Evolutionary conservation across 1,140 invertebrate species (phyloP).

Genomic region (Hycleus cichorii): DNA sequence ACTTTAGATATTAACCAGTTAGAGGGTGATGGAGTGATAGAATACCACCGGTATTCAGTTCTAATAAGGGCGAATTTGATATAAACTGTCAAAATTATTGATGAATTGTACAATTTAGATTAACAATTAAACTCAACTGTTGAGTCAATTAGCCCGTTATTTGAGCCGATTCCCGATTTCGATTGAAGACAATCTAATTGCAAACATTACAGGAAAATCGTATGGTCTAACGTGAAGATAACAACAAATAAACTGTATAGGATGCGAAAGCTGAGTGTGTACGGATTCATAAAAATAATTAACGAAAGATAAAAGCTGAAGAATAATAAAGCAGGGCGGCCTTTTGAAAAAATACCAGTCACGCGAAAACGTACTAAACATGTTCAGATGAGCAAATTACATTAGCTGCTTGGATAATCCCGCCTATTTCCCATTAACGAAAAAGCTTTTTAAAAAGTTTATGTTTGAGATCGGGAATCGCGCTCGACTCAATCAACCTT

Average conservation of each 20-base stretch:
- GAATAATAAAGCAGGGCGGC: slow-evolving; percentile 33
- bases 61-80: too few relatives aligned
- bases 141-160: too few relatives aligned
- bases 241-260: too few relatives aligned
- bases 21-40: too few relatives aligned
- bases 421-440: slow-evolving; percentile 38
- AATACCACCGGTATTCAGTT: too few relatives aligned
- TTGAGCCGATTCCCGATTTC: too few relatives aligned
- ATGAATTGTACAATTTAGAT: too few relatives aligned
- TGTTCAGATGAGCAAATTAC: slow-evolving; percentile 40
- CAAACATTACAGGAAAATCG: too few relatives aligned
- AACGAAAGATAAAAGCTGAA: slow-evolving; percentile 33
- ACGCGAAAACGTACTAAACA: slow-evolving; percentile 39
- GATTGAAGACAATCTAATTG: too few relatives aligned
- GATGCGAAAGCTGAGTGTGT: not conserved
- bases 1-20: slow-evolving; percentile 19
- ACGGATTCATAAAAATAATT: slow-evolving; percentile 38
- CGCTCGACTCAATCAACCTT: slow-evolving; percentile 19
- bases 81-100: too few relatives aligned
- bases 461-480: slow-evolving; percentile 24
- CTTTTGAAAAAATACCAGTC: slow-evolving; percentile 36
- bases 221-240: too few relatives aligned
- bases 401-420: slow-evolving; percentile 36
- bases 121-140: too few relatives aligned
- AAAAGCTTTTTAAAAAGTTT: slow-evolving; percentile 36